A percentile compares a stretch with the other conserved stretches of the same genome.
These are phyloP conservation scores for Balearica regulorum DNA, from an alignment of 2,797 vertebrate species.

Conservation along the genomic window DNA sequence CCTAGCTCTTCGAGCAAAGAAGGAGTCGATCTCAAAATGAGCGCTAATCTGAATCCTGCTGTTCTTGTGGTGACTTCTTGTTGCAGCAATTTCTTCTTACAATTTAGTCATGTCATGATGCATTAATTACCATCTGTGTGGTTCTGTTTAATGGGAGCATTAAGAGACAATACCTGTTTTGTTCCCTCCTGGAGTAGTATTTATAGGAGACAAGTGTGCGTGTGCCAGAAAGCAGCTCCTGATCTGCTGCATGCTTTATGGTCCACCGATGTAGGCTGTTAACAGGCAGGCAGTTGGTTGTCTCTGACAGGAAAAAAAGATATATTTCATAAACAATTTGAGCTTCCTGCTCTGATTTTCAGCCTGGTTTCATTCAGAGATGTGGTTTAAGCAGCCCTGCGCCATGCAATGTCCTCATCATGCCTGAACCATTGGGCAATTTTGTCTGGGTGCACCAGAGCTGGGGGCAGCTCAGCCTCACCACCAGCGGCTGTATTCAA, in stretches of 20 bases:
- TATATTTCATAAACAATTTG: neutral
- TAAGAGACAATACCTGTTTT: constrained; percentile 29
- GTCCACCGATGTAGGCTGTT: neutral
- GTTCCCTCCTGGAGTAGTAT: neutral
- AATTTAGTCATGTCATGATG: neutral
- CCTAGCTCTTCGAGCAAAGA: neutral
- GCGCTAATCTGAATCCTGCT: neutral
- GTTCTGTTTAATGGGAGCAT: constrained; percentile 2
- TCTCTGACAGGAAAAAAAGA: neutral
- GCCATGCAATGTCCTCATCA: neutral
- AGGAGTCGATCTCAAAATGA: neutral
- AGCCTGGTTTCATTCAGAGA: neutral
- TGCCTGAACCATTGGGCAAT: neutral
- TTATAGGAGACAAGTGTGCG: neutral
- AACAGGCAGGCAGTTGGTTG: neutral
- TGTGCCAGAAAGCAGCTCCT: neutral
- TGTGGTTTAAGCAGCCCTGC: neutral
- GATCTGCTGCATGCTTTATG: neutral
- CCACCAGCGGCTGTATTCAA: neutral
- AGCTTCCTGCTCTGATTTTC: neutral
- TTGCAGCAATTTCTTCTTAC: neutral
- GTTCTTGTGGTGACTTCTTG: neutral
- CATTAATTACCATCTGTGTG: constrained; percentile 42
- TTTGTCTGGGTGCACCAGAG: neutral
- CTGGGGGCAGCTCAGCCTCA: neutral